phyloP scores from a whole-genome alignment of 2,888 invertebrate species.

The Rhyacophila evoluta region DNA sequence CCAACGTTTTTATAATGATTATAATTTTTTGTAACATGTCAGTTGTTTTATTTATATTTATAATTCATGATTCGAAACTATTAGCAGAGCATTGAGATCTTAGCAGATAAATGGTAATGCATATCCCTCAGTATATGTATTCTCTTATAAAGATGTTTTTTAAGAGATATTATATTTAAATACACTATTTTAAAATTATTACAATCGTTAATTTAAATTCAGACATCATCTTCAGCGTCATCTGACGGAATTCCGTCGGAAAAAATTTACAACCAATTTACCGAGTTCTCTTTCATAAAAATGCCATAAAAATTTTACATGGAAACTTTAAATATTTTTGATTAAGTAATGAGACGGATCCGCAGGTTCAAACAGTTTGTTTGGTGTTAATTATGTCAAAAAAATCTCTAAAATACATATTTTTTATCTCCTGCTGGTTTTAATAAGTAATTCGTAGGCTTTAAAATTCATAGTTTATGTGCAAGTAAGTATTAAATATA shows the following conservation, averaged over 20 bases:
- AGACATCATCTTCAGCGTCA: neutral
- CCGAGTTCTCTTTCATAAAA: neutral
- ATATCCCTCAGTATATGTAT: too few species aligned
- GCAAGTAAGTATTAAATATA: neutral
- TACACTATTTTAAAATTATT: neutral
- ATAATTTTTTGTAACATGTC: too few species aligned
- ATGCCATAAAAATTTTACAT: neutral
- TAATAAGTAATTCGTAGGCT: conserved; percentile 11
- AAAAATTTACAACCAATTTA: neutral
- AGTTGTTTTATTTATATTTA: too few species aligned
- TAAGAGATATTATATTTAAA: too few species aligned
- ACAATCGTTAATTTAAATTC: neutral
- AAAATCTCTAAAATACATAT: neutral
- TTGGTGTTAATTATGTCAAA: neutral
- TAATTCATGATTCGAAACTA: too few species aligned
- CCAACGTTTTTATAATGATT: too few species aligned
- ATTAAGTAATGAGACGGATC: neutral
- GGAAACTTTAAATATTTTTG: neutral
- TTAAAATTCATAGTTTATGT: neutral
- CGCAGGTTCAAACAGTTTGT: neutral
- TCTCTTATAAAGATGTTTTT: too few species aligned
- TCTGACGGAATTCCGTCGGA: neutral
- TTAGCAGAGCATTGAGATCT: too few species aligned
- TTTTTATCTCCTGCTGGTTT: conserved; percentile 26
- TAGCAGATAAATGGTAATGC: too few species aligned